Evolutionary conservation across 2,113 vertebrate genomes (phyloP).

Genomic region (Grallaria varia): DNA sequence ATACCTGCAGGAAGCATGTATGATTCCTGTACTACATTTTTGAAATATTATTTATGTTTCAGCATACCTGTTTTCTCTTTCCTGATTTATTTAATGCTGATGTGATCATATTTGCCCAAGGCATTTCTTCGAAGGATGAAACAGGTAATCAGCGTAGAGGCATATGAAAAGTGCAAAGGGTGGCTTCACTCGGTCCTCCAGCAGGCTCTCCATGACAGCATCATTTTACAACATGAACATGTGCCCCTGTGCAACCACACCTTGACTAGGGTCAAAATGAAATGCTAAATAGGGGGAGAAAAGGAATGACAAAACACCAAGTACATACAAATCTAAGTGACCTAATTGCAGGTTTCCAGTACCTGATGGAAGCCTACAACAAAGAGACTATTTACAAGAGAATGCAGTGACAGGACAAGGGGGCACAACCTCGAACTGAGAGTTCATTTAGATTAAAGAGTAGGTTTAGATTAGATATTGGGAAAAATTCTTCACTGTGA

Average conservation of each 20-base stretch:
- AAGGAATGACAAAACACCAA: background rate
- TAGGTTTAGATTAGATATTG: background rate
- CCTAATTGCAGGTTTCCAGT: background rate
- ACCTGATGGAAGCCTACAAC: background rate
- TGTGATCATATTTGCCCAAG: background rate
- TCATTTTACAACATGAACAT: rapidly evolving
- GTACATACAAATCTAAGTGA: background rate
- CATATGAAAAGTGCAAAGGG: background rate
- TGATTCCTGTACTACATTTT: background rate
- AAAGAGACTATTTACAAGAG: background rate
- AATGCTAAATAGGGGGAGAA: background rate
- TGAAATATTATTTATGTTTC: background rate
- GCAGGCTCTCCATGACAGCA: background rate
- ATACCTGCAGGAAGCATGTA: background rate
- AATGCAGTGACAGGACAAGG: background rate
- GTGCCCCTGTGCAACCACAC: background rate
- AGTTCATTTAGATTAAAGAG: too few species aligned
- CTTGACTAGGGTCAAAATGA: rapidly evolving
- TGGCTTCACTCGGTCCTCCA: background rate
- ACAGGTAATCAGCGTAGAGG: background rate
- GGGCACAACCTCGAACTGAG: background rate
- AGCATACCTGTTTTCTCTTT: background rate
- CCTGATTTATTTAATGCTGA: background rate
- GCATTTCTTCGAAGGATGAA: background rate
- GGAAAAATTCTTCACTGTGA: background rate